A percentile compares a stretch with the other conserved stretches of the same genome.
These are phyloP conservation scores for Actinopyga echinites DNA, from an alignment of 53 echinoderm and acorn worm species.

Conservation along the genomic window DNA sequence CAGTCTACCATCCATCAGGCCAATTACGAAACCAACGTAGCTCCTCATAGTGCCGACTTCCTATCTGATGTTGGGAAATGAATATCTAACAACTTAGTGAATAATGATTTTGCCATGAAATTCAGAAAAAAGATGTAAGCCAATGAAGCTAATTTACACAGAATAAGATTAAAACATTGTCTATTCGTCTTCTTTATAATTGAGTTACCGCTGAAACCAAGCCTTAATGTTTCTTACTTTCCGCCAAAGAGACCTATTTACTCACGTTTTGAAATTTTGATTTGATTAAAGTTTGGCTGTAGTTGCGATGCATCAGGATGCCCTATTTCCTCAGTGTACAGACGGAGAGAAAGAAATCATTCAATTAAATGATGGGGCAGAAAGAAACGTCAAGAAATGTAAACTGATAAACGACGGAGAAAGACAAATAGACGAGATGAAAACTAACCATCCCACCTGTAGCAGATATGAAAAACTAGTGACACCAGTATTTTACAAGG, in stretches of 20 bases:
- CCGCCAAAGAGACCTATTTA: slow-evolving; percentile 23
- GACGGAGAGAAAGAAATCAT: slow-evolving; percentile 19
- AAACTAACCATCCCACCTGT: no score
- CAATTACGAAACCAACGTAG: no score
- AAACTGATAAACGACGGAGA: no score
- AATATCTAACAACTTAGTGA: slow-evolving; percentile 28
- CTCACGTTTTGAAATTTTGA: slow-evolving; percentile 13
- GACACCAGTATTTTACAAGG: no score
- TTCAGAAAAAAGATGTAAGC: slow-evolving; percentile 13
- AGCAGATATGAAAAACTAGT: no score
- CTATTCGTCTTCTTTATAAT: slow-evolving; percentile 5
- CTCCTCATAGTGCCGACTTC: no score
- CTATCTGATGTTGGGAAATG: background rate
- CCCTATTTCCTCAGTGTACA: slow-evolving; percentile 21
- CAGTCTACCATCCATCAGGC: no score
- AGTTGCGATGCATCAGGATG: slow-evolving; percentile 25
- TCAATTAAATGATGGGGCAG: slow-evolving; percentile 17
- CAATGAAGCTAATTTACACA: slow-evolving; percentile 34
- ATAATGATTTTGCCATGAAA: slow-evolving; percentile 3
- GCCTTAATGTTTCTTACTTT: slow-evolving; percentile 18
- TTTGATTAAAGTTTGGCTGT: slow-evolving; percentile 34
- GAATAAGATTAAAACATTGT: slow-evolving; percentile 18
- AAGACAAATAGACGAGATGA: no score
- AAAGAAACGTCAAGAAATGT: no score
- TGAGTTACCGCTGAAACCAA: slow-evolving; percentile 23